Evolutionary conservation across 2,113 vertebrate genomes (phyloP).

Genomic region (Gambusia affinis): DNA sequence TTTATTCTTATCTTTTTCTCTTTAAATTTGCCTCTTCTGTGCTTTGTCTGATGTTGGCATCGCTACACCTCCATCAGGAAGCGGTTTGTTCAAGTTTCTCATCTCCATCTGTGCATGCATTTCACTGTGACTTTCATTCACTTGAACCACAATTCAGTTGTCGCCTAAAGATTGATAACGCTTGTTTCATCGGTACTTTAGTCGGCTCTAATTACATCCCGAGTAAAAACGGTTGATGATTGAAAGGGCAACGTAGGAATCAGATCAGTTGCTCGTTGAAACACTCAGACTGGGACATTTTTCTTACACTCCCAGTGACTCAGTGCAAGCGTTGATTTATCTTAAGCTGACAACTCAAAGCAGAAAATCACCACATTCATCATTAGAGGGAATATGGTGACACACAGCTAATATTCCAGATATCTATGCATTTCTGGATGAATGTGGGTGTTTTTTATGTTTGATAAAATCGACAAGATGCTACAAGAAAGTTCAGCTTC

Average conservation of each 20-base stretch:
- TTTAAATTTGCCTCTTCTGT: slow-evolving; percentile 65
- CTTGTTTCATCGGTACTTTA: background rate
- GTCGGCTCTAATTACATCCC: background rate
- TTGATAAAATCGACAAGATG: no score
- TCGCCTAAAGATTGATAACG: slow-evolving; percentile 37
- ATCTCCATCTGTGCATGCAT: slow-evolving; percentile 76
- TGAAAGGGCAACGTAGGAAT: background rate
- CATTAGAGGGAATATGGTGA: background rate
- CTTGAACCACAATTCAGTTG: slow-evolving; percentile 25
- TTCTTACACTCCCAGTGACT: slow-evolving; percentile 22
- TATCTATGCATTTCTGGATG: no score
- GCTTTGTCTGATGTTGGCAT: slow-evolving; percentile 81
- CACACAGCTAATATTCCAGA: background rate
- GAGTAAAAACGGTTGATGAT: background rate
- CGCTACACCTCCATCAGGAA: slow-evolving; percentile 84
- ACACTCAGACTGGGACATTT: slow-evolving; percentile 5
- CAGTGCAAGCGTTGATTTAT: slow-evolving; percentile 32
- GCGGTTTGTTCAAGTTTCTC: slow-evolving; percentile 90
- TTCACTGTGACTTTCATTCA: slow-evolving; percentile 36
- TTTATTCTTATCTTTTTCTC: slow-evolving; percentile 57
- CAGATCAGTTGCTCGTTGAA: background rate
- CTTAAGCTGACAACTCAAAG: slow-evolving; percentile 25
- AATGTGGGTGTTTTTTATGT: no score
- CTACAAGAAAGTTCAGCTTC: no score
- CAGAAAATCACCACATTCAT: background rate